Evolutionary conservation across 2,888 invertebrate genomes (phyloP).

Genomic region (Mechanitis messenoides): DNA sequence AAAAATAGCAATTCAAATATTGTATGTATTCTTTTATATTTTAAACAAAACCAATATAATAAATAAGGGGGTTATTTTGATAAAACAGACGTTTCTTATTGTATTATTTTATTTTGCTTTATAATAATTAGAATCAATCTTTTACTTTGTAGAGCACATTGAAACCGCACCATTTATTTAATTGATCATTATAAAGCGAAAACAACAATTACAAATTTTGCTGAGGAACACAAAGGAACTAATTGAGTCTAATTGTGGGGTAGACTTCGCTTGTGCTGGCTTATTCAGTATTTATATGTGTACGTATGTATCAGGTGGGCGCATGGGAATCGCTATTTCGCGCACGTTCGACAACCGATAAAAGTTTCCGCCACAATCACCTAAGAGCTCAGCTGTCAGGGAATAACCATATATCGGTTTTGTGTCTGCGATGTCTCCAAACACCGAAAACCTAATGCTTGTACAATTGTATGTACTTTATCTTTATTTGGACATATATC

Average conservation of each 20-base stretch:
- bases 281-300: neutral
- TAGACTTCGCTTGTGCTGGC: slow-evolving; percentile 4
- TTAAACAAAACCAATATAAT: no score
- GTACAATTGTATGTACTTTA: slow-evolving; percentile 5
- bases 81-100: no score
- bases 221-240: slow-evolving; percentile 1
- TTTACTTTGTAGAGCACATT: neutral
- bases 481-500: slow-evolving; percentile 6
- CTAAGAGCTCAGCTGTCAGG: slow-evolving; percentile 77
- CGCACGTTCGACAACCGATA: slow-evolving; percentile 76
- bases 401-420: slow-evolving; percentile 75
- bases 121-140: neutral
- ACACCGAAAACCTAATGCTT: slow-evolving; percentile 32
- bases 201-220: slow-evolving; percentile 1
- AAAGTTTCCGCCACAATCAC: slow-evolving; percentile 77
- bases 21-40: no score
- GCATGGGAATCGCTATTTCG: slow-evolving; percentile 71
- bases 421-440: slow-evolving; percentile 58
- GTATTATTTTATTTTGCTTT: neutral
- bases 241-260: slow-evolving; percentile 3
- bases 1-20: no score
- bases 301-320: slow-evolving; percentile 51
- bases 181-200: neutral
- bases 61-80: no score
- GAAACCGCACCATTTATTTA: slow-evolving; percentile 3